Conservation (phyloP, 2,797 vertebrate species). For the Eutrigla gurnardus region DNA sequence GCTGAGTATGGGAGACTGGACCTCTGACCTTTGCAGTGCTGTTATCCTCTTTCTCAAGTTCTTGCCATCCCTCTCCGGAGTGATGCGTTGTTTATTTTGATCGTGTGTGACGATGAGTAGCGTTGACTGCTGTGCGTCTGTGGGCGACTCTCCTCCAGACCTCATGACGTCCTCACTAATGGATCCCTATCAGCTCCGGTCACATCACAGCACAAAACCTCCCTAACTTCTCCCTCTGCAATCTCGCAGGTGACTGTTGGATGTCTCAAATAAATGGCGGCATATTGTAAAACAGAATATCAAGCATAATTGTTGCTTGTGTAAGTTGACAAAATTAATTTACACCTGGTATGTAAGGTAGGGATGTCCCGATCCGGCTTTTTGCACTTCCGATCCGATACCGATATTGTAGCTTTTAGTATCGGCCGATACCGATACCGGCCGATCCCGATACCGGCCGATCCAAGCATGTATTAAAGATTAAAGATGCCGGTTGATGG, state of each 20-base stretch:
- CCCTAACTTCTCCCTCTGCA: slow-evolving; percentile 11
- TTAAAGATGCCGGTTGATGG: too few relatives aligned
- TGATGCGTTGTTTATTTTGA: slow-evolving; percentile 20
- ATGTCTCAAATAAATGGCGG: too few relatives aligned
- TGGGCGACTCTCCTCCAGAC: slow-evolving; percentile 39
- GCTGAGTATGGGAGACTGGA: background rate
- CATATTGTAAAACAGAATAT: too few relatives aligned
- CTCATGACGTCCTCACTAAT: slow-evolving; percentile 46
- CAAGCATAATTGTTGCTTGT: too few relatives aligned
- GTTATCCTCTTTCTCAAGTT: background rate
- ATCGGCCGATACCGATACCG: too few relatives aligned
- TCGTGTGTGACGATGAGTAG: slow-evolving; percentile 43
- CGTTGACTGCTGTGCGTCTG: slow-evolving; percentile 51
- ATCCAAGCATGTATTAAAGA: too few relatives aligned
- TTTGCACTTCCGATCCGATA: too few relatives aligned
- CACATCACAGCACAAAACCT: slow-evolving; percentile 35
- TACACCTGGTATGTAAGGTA: too few relatives aligned
- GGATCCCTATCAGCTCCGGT: slow-evolving; percentile 40
- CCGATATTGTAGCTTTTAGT: too few relatives aligned
- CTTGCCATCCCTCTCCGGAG: slow-evolving; percentile 7
- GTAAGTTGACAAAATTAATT: too few relatives aligned
- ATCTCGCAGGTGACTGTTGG: background rate
- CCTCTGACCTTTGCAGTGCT: background rate
- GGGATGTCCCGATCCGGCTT: too few relatives aligned
- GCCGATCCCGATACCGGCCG: too few relatives aligned